Evolutionary conservation across 2,113 vertebrate genomes (phyloP).

Genomic region (Tylochromis polylepis): DNA sequence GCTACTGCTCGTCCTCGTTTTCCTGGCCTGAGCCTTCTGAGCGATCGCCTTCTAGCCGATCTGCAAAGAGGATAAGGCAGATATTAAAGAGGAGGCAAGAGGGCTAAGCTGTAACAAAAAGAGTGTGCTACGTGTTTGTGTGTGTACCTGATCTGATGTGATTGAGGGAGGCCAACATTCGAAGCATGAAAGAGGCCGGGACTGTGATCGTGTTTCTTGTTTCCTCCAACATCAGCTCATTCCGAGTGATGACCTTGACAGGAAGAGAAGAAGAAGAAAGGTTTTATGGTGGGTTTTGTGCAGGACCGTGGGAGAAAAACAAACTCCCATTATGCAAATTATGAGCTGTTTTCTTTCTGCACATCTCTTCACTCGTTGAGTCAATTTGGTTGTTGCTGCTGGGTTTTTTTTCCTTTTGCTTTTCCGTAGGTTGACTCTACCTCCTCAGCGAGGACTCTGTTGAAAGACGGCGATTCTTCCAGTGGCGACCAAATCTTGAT

Average conservation of each 20-base stretch:
- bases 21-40: conserved; percentile 95
- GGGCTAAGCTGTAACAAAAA: background rate
- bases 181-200: conserved; percentile 96
- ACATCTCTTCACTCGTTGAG: background rate
- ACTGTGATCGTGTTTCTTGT: conserved; percentile 98
- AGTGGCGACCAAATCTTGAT: conserved; percentile 98
- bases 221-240: conserved; percentile 97
- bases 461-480: conserved; percentile 89
- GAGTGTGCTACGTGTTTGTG: background rate
- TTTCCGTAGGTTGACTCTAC: conserved; percentile 53
- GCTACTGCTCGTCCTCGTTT: conserved; percentile 88
- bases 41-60: conserved; percentile 89
- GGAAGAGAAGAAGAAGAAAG: background rate
- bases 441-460: conserved; percentile 93
- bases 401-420: background rate
- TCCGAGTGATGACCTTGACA: conserved; percentile 90
- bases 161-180: conserved; percentile 96
- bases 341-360: background rate
- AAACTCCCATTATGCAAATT: too few species aligned
- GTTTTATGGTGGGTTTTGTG: background rate
- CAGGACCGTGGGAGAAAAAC: background rate
- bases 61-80: conserved; percentile 58
- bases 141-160: conserved; percentile 90
- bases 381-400: background rate
- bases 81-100: background rate